Evolutionary conservation across 2,888 invertebrate species (phyloP).

Genomic region (Ischnura elegans): DNA sequence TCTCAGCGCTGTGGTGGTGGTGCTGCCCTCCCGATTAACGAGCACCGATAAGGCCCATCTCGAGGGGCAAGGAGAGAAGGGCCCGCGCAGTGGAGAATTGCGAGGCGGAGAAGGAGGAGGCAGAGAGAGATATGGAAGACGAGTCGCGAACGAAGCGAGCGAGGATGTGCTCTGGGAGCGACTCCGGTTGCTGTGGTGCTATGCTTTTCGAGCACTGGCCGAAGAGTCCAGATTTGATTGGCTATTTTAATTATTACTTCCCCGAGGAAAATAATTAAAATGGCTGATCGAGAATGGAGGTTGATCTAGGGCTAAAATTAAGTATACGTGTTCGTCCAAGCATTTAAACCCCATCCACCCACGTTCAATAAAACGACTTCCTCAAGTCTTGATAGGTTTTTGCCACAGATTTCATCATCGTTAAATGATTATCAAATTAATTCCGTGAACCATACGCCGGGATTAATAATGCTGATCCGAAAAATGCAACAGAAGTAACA

Average conservation of each 20-base stretch:
- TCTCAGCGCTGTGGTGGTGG: not conserved
- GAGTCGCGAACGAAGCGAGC: not conserved
- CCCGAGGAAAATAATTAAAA: not conserved
- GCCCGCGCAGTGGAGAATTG: not conserved
- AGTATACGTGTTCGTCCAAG: too few species aligned
- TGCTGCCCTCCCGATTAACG: slow-evolving; percentile 57
- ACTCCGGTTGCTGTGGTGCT: not conserved
- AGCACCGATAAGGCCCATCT: slow-evolving; percentile 33
- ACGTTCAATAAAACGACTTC: not conserved
- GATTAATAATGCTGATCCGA: too few species aligned
- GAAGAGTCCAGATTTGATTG: slow-evolving; percentile 49
- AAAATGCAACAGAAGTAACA: too few species aligned
- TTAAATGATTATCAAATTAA: not conserved
- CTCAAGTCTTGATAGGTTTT: not conserved
- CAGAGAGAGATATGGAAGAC: slow-evolving; percentile 10
- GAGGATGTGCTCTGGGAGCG: slow-evolving; percentile 4
- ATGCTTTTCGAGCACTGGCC: slow-evolving; percentile 3
- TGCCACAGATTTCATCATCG: not conserved
- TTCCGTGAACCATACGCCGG: too few species aligned
- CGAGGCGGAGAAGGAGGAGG: slow-evolving; percentile 29
- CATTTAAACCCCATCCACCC: not conserved
- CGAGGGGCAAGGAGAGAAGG: not conserved
- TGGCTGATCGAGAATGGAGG: too few species aligned
- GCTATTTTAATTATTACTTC: slow-evolving; percentile 30
- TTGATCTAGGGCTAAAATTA: too few species aligned